phyloP scores from a whole-genome alignment of 2,113 vertebrate genomes.

The Antechinus flavipes region DNA sequence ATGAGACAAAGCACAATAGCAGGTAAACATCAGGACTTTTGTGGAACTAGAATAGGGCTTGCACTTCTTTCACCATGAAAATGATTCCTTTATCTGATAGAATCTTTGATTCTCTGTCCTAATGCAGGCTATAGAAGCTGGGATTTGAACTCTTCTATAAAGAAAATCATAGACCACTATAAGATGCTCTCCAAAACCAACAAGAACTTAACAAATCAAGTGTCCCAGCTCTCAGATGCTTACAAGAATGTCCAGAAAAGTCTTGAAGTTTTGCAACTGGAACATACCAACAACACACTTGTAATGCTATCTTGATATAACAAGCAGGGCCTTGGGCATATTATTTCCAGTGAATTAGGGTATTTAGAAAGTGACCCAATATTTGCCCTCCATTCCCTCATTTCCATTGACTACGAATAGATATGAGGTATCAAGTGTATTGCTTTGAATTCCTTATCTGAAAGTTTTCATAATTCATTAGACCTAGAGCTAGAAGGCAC shows the following conservation, averaged over 20 bases:
- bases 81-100: background rate
- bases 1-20: background rate
- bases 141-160: conserved; percentile 70
- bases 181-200: conserved; percentile 81
- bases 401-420: background rate
- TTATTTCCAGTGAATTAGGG: conserved; percentile 37
- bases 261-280: conserved; percentile 79
- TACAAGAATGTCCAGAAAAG: conserved; percentile 76
- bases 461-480: background rate
- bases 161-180: conserved; percentile 82
- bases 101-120: background rate
- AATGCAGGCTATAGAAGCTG: conserved; percentile 72
- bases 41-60: background rate
- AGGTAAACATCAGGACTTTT: background rate
- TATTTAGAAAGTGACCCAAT: conserved; percentile 29
- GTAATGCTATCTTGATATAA: conserved; percentile 68
- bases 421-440: background rate
- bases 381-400: background rate
- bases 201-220: conserved; percentile 81
- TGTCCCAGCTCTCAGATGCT: conserved; percentile 79
- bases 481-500: background rate
- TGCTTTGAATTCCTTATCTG: background rate
- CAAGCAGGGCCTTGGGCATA: background rate
- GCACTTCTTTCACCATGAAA: background rate
- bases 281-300: conserved; percentile 81